phyloP scores from a whole-genome alignment of 2,113 vertebrate genomes.

The Accipiter virgatus region DNA sequence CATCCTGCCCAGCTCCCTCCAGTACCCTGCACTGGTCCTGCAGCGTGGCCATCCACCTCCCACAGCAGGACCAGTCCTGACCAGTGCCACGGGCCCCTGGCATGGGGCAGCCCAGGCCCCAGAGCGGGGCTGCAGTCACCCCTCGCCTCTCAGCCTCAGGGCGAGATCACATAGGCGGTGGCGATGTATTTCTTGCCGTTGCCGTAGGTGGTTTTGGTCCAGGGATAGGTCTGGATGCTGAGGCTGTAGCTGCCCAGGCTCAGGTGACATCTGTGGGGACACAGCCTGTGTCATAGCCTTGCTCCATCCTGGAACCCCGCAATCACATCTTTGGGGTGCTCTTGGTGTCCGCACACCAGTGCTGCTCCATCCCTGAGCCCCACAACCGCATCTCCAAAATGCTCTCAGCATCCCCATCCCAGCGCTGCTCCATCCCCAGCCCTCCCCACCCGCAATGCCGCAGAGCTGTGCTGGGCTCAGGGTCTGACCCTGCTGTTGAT shows the following conservation, averaged over 20 bases:
- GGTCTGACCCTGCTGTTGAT: fast-evolving
- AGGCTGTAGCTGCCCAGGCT: constrained; percentile 83
- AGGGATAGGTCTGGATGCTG: constrained; percentile 87
- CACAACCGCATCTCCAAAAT: fast-evolving
- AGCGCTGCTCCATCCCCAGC: neutral
- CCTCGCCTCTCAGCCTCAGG: constrained; percentile 2
- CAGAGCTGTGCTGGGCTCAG: neutral
- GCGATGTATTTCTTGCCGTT: constrained; percentile 85
- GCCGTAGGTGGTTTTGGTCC: constrained; percentile 84
- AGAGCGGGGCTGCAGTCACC: fast-evolving
- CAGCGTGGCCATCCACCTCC: fast-evolving
- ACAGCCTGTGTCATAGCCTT: neutral
- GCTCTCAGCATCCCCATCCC: neutral
- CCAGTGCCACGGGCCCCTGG: fast-evolving
- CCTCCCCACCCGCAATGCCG: neutral
- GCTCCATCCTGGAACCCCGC: neutral
- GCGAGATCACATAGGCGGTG: constrained; percentile 81
- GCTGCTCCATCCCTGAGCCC: neutral
- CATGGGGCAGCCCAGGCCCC: neutral
- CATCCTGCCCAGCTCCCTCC: neutral
- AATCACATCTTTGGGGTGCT: fast-evolving
- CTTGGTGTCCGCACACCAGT: fast-evolving
- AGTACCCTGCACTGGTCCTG: neutral
- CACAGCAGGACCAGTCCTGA: neutral
- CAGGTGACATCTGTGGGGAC: constrained; percentile 79